These are phyloP conservation scores for Samia ricini DNA, from an alignment of 1,140 invertebrate genomes.

Conservation along the genomic window DNA sequence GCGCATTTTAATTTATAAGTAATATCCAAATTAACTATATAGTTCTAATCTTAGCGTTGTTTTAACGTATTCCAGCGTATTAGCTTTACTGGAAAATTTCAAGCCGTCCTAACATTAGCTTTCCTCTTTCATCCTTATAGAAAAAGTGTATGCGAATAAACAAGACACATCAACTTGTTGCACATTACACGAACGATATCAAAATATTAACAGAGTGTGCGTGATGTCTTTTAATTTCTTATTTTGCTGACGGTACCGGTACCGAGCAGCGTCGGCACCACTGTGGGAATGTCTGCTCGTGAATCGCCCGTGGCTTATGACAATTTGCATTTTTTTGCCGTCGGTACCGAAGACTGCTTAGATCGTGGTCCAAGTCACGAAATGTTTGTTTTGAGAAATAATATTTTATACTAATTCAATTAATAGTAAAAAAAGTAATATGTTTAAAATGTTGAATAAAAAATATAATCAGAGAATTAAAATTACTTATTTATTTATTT, in stretches of 20 bases:
- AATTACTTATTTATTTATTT: no score
- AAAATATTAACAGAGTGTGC: neutral
- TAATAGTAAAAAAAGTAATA: no score
- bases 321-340: constrained; percentile 74
- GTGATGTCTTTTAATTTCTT: constrained; percentile 3
- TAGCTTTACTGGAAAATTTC: neutral
- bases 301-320: constrained; percentile 73
- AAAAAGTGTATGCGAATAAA: neutral
- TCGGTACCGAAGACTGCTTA: constrained; percentile 55
- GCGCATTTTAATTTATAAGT: no score
- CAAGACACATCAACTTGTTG: neutral
- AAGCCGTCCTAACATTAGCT: neutral
- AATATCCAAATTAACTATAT: no score
- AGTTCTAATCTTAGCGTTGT: no score
- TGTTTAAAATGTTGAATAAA: no score
- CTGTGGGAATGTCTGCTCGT: constrained; percentile 73
- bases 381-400: neutral
- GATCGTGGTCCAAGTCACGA: constrained; percentile 30
- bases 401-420: neutral
- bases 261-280: constrained; percentile 41
- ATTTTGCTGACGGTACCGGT: constrained; percentile 49
- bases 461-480: no score
- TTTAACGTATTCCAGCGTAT: neutral
- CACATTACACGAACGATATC: neutral
- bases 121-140: neutral